These are phyloP conservation scores for Radopholus similis DNA, from an alignment of 1,140 invertebrate species.

Conservation along the genomic window DNA sequence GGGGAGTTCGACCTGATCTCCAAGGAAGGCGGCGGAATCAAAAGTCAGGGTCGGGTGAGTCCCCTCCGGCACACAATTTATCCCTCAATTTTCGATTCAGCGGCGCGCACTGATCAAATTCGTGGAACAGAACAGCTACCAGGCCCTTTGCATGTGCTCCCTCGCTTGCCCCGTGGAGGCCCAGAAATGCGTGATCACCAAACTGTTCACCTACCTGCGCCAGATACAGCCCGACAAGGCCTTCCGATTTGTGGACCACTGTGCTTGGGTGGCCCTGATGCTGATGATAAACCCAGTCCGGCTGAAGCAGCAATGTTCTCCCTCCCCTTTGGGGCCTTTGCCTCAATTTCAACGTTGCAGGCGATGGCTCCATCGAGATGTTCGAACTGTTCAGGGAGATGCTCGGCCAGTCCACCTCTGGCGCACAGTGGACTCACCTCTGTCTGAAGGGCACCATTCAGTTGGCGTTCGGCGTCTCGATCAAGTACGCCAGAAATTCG, in stretches of 20 bases:
- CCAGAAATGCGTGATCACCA: not conserved
- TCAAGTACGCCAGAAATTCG: constrained; percentile 24
- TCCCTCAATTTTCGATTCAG: constrained; percentile 1
- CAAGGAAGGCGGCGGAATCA: not conserved
- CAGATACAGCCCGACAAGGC: not conserved
- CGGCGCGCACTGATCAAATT: constrained; percentile 8
- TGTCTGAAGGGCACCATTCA: constrained; percentile 20
- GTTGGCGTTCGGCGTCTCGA: constrained; percentile 12
- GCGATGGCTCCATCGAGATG: constrained; percentile 24
- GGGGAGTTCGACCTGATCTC: constrained; percentile 4
- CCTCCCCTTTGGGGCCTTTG: not conserved
- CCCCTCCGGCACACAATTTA: not conserved
- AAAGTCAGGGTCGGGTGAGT: not conserved
- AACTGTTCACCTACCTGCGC: constrained; percentile 4
- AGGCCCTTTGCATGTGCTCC: constrained; percentile 15
- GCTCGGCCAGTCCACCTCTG: not conserved
- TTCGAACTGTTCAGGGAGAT: constrained; percentile 5
- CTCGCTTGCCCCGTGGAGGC: constrained; percentile 16
- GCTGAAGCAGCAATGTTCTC: constrained; percentile 24
- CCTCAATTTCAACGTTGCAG: not conserved
- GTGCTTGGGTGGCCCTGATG: constrained; percentile 15
- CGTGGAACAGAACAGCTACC: constrained; percentile 12
- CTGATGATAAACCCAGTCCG: constrained; percentile 22
- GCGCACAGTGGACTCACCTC: not conserved
- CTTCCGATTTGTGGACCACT: constrained; percentile 3